Evolutionary conservation across 2,888 invertebrate genomes (phyloP).

Genomic region (Parnassius orleans): DNA sequence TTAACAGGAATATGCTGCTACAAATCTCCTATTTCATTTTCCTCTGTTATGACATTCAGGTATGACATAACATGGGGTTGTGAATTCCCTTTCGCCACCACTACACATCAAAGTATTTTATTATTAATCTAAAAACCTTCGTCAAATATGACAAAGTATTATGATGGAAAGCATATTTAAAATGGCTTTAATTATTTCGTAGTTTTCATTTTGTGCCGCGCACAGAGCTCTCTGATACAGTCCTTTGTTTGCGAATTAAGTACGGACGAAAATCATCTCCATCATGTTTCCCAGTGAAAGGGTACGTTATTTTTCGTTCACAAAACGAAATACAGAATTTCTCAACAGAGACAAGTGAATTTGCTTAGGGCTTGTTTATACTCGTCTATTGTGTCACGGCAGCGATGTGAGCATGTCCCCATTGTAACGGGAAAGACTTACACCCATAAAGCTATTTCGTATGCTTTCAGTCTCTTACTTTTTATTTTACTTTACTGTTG

Average conservation of each 20-base stretch:
- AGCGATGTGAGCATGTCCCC: constrained; percentile 13
- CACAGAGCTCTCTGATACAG: background rate
- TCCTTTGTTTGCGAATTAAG: constrained; percentile 7
- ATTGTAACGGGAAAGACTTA: constrained; percentile 21
- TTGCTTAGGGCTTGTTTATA: constrained; percentile 19
- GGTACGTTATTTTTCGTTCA: constrained; percentile 1
- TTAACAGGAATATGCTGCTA: no score
- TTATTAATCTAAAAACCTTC: no score
- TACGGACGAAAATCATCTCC: background rate
- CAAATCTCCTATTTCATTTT: no score
- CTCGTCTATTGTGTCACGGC: constrained; percentile 14
- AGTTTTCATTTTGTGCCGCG: background rate
- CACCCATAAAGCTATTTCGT: background rate
- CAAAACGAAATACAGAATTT: constrained; percentile 1
- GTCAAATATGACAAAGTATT: no score
- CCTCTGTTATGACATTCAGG: no score
- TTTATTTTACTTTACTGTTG: background rate
- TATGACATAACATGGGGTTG: no score
- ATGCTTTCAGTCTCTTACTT: background rate
- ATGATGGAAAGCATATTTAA: no score
- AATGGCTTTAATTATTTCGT: constrained; percentile 1
- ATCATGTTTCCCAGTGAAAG: constrained; percentile 12
- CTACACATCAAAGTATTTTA: no score
- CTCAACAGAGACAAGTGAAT: constrained; percentile 10
- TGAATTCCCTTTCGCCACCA: no score